phyloP scores from a whole-genome alignment of 2,113 vertebrate genomes.

The Ramphastos sulfuratus region DNA sequence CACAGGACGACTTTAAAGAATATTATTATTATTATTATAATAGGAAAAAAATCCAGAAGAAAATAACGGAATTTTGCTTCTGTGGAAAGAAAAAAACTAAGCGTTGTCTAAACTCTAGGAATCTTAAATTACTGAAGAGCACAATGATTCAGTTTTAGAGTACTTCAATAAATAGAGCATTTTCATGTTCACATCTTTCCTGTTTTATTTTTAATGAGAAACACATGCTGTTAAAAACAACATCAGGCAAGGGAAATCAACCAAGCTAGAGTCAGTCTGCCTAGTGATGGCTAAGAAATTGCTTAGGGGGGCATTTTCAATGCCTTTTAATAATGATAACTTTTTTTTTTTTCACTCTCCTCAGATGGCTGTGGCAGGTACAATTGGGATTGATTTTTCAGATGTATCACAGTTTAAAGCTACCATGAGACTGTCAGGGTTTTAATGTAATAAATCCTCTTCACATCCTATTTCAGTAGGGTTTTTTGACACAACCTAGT shows the following conservation, averaged over 20 bases:
- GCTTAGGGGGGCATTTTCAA: neutral
- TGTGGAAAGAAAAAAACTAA: neutral
- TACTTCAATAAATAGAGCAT: neutral
- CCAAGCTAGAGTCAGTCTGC: neutral
- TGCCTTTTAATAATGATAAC: neutral
- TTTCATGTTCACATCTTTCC: neutral
- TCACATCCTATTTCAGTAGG: neutral
- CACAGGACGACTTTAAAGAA: neutral
- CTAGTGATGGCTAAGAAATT: neutral
- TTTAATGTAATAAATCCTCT: neutral
- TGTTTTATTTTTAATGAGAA: slow-evolving; percentile 13
- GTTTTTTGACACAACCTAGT: neutral
- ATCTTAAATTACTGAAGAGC: neutral
- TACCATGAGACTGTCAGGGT: neutral
- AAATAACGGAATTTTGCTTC: neutral
- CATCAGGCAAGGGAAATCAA: neutral
- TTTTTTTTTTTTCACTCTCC: neutral
- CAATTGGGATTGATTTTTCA: neutral
- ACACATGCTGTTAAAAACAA: neutral
- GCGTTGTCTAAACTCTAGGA: neutral
- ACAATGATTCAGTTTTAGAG: neutral
- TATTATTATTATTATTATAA: neutral
- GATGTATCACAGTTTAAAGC: neutral
- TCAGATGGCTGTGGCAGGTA: neutral
- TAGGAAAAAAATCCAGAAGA: neutral